Conservation (phyloP, 2,113 vertebrate species). For the Corythaixoides concolor region DNA sequence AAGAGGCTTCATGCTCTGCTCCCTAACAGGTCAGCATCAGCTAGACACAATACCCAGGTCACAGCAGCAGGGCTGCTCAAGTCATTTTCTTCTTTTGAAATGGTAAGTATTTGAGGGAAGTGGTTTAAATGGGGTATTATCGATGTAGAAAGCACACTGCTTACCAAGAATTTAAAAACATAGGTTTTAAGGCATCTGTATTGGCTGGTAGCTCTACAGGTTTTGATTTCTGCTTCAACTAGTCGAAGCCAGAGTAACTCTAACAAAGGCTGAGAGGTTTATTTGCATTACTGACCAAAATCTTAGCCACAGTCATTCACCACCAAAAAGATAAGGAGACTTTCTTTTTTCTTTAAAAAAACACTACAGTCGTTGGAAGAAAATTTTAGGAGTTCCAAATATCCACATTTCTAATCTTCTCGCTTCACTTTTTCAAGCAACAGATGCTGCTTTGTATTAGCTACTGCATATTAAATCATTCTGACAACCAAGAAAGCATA, state of each 20-base stretch:
- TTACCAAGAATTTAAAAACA: background rate
- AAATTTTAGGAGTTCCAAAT: background rate
- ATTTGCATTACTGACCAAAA: background rate
- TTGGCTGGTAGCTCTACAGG: background rate
- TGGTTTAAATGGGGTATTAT: background rate
- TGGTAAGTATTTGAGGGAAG: background rate
- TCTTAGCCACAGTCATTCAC: background rate
- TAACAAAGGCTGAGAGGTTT: constrained; percentile 16
- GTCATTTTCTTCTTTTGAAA: background rate
- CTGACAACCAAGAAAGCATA: constrained; percentile 69
- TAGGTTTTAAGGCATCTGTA: background rate
- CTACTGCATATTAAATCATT: constrained; percentile 66
- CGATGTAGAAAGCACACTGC: background rate
- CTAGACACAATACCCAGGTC: background rate
- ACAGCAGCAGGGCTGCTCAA: background rate
- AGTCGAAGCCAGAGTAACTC: background rate
- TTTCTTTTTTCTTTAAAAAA: background rate
- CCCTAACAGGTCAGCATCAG: background rate
- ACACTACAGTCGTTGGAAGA: background rate
- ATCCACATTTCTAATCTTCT: constrained; percentile 25
- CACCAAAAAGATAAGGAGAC: background rate
- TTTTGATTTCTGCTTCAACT: background rate
- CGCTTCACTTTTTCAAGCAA: constrained; percentile 35
- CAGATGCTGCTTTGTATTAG: constrained; percentile 72
- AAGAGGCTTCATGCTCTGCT: background rate